A percentile compares a stretch with the other conserved stretches of the same genome.
Conservation (phyloP, 2,113 vertebrate species). For the Melanotaenia duboulayi region DNA sequence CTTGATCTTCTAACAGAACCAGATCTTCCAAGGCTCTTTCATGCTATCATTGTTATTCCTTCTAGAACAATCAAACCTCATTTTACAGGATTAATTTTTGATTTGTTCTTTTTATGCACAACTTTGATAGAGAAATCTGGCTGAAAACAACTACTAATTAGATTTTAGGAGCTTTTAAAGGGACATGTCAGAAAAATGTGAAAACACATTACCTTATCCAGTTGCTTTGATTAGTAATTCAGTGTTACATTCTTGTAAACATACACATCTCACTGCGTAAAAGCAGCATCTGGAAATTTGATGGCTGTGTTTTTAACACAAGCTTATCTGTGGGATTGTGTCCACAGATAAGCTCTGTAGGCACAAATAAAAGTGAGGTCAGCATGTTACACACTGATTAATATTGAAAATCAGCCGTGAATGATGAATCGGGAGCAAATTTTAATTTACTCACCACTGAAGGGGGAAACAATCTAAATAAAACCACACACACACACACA, state of each 20-base stretch:
- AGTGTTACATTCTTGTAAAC: constrained; percentile 10
- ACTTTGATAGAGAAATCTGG: constrained; percentile 14
- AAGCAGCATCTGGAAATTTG: constrained; percentile 23
- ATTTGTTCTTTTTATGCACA: not conserved
- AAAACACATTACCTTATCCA: not conserved
- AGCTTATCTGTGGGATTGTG: constrained; percentile 34
- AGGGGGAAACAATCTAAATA: constrained; percentile 51
- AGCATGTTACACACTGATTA: constrained; percentile 57
- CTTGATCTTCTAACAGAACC: constrained; percentile 36
- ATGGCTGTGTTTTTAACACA: constrained; percentile 39
- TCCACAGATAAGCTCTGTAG: too few relatives aligned
- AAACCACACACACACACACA: constrained; percentile 6
- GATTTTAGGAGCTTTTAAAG: not conserved
- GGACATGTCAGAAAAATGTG: not conserved
- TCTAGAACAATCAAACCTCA: constrained; percentile 11
- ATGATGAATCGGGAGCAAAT: constrained; percentile 63
- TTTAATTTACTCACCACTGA: constrained; percentile 62
- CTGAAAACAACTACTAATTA: constrained; percentile 21
- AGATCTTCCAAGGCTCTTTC: constrained; percentile 39
- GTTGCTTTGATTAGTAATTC: not conserved
- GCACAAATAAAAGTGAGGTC: too few relatives aligned
- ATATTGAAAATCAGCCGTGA: constrained; percentile 48
- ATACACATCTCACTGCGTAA: constrained; percentile 22
- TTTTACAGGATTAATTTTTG: constrained; percentile 10
- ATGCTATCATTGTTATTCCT: constrained; percentile 22